phyloP scores from a whole-genome alignment of 2,888 invertebrate genomes.

The Cerceris ruficornis region DNA sequence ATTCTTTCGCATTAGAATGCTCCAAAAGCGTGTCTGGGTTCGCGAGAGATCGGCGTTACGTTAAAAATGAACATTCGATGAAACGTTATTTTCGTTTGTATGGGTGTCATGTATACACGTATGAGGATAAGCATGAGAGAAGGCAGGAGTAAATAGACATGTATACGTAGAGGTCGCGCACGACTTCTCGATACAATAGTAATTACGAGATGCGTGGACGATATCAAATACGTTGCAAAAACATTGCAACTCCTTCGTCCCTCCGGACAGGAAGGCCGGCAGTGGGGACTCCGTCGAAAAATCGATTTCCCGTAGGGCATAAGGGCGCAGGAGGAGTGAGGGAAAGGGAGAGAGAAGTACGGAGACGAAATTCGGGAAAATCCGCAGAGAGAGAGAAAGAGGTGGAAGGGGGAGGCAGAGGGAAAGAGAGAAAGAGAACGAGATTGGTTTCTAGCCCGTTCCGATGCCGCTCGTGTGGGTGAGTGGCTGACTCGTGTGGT shows the following conservation, averaged over 20 bases:
- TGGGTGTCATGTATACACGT: neutral
- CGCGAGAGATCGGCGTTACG: conserved; percentile 20
- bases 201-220: conserved; percentile 63
- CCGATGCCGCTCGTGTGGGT: conserved; percentile 67
- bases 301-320: conserved; percentile 77
- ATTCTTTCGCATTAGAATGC: conserved; percentile 37
- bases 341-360: conserved; percentile 61
- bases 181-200: conserved; percentile 59
- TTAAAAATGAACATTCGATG: conserved; percentile 7
- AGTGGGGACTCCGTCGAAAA: conserved; percentile 74
- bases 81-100: neutral
- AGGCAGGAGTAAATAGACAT: conserved; percentile 37
- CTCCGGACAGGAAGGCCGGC: conserved; percentile 52
- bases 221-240: conserved; percentile 64
- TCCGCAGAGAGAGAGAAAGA: conserved; percentile 46
- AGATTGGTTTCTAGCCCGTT: conserved; percentile 66
- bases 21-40: conserved; percentile 9
- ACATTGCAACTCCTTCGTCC: conserved; percentile 59
- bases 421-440: conserved; percentile 48
- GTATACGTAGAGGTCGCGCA: conserved; percentile 57
- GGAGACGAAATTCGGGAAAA: conserved; percentile 70
- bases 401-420: conserved; percentile 29
- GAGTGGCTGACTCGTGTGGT: conserved; percentile 66
- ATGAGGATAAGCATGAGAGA: neutral
- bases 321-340: conserved; percentile 63